Conservation (phyloP, 2,113 vertebrate genomes). For the Gambusia affinis region DNA sequence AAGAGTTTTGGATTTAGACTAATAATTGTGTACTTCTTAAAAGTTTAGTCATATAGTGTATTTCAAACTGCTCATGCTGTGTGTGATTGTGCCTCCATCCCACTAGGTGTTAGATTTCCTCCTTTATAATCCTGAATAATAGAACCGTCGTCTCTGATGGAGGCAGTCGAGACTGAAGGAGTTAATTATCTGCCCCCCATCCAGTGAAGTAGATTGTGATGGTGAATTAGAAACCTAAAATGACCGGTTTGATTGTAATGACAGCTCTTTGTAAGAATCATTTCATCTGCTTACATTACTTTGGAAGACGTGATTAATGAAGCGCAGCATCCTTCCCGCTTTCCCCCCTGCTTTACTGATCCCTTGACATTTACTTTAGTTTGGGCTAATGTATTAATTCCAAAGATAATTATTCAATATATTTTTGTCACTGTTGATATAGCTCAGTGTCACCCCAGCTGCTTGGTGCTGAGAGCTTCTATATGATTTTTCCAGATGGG, state of each 20-base stretch:
- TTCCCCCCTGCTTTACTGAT: conserved; percentile 89
- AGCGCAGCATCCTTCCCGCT: conserved; percentile 90
- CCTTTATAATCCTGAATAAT: neutral
- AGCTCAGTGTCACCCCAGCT: conserved; percentile 88
- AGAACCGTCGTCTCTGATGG: neutral
- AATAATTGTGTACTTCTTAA: too few species aligned
- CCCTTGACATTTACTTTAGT: conserved; percentile 96
- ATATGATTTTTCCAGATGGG: conserved; percentile 25
- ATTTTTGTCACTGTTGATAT: conserved; percentile 98
- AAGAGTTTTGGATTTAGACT: too few species aligned
- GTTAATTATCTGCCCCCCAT: conserved; percentile 58
- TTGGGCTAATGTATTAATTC: conserved; percentile 97
- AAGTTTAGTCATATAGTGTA: too few species aligned
- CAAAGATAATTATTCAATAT: conserved; percentile 98
- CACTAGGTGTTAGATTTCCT: fast-evolving
- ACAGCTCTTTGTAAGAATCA: conserved; percentile 92
- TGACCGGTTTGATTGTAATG: conserved; percentile 88
- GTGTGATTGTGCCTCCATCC: neutral
- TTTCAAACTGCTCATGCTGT: neutral
- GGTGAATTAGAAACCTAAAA: conserved; percentile 90
- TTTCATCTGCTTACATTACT: conserved; percentile 96
- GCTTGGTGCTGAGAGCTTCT: conserved; percentile 50
- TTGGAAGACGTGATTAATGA: conserved; percentile 95
- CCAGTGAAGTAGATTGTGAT: conserved; percentile 65
- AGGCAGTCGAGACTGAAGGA: conserved; percentile 25